Conservation (phyloP, 2,797 vertebrate genomes). For the Mionectes olivaceus region DNA sequence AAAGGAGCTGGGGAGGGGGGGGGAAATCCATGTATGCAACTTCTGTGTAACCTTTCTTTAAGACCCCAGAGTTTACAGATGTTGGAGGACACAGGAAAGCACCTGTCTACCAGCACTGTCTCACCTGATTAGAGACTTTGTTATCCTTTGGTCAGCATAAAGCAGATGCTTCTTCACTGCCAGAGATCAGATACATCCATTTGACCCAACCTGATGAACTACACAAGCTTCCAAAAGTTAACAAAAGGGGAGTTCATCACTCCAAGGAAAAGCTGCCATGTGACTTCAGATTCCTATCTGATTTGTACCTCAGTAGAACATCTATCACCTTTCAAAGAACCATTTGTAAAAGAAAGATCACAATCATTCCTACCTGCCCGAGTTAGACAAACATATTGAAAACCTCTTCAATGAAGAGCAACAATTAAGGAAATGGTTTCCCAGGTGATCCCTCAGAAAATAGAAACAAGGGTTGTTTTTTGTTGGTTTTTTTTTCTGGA, state of each 20-base stretch:
- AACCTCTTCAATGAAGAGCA: not conserved
- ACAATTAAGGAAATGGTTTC: not conserved
- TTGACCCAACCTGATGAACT: not conserved
- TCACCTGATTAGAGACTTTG: constrained; percentile 23
- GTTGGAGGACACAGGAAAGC: constrained; percentile 35
- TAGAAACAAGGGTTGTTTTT: not conserved
- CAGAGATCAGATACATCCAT: constrained; percentile 18
- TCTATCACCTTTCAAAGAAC: constrained; percentile 36
- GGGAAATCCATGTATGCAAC: not conserved
- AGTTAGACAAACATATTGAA: constrained; percentile 16
- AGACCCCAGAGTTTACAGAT: not conserved
- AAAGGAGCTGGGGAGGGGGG: not conserved
- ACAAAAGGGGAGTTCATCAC: constrained; percentile 42
- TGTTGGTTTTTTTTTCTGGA: not conserved
- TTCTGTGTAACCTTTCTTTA: constrained; percentile 48
- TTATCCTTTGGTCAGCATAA: not conserved
- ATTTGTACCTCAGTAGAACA: constrained; percentile 15
- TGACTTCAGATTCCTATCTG: constrained; percentile 53
- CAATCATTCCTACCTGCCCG: not conserved
- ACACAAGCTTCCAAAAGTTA: not conserved
- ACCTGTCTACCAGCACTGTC: not conserved
- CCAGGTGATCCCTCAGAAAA: not conserved
- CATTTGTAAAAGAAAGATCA: not conserved
- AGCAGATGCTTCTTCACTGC: not conserved
- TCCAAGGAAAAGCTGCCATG: not conserved